Percentiles rank a stretch among this genome's conserved stretches.
phyloP scores from a whole-genome alignment of 2,113 vertebrate genomes.

The Hemichromis elongatus region DNA sequence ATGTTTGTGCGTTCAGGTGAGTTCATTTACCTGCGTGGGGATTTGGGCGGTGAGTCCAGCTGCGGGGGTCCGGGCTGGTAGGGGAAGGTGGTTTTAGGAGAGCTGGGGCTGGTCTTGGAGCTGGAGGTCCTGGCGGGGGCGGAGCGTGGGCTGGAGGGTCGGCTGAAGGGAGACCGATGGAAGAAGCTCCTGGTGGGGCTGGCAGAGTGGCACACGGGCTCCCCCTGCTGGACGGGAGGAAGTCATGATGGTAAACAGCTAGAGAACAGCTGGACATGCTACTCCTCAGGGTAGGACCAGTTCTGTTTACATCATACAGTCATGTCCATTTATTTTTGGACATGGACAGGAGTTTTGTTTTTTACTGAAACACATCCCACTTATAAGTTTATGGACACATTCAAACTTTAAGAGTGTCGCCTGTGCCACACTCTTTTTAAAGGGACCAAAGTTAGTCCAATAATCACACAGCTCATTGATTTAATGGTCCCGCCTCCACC shows the following conservation, averaged over 20 bases:
- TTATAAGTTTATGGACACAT: too few species aligned
- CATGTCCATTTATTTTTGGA: not conserved
- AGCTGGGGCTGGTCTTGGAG: constrained; percentile 76
- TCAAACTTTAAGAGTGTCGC: not conserved
- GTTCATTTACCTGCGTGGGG: constrained; percentile 70
- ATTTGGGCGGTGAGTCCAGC: constrained; percentile 78
- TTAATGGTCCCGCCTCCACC: not conserved
- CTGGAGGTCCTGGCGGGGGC: constrained; percentile 77
- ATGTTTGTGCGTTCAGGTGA: not conserved
- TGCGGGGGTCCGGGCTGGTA: constrained; percentile 69
- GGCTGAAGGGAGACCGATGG: constrained; percentile 77
- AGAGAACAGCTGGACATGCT: not conserved
- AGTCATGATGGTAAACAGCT: not conserved
- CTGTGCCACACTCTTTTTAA: not conserved
- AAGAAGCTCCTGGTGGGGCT: constrained; percentile 85
- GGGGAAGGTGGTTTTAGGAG: constrained; percentile 83
- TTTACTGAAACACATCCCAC: not conserved
- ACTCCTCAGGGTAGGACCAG: not conserved
- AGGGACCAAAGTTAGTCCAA: not conserved
- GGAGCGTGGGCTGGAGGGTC: constrained; percentile 83
- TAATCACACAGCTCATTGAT: not conserved
- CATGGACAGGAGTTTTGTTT: not conserved
- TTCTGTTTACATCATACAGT: not conserved
- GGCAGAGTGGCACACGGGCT: constrained; percentile 58
- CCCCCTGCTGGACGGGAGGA: constrained; percentile 67